Evolutionary conservation across 2,113 vertebrate genomes (phyloP), one percentile per base, ranked within the genome.

Genomic region (Pelusios castaneus): DNA sequence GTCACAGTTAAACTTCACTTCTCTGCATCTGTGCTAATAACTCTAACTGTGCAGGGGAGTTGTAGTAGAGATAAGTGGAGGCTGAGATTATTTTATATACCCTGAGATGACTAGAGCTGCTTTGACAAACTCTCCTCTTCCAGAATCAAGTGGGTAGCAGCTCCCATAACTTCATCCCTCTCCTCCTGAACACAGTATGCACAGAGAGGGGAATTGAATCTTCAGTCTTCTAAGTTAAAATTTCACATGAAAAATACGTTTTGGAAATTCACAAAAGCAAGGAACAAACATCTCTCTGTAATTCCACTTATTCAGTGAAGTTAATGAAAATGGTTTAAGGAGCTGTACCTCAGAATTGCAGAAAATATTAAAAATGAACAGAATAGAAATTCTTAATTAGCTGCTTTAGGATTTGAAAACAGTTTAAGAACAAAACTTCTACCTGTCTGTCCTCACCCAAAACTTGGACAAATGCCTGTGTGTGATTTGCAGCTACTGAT

Each of bases 41-140:
- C n/a, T n/a, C n/a, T 92, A 67, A 75, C 73, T 80, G 55, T 73
- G 83, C 94, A 91, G 96, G 93, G 94, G 81, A 60, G 29, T 34
- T 60, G 34, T 52, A 95, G 91, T 92, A 80, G 24, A 91, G 80
- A 34, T 60, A 80, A 95, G 79, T 83, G 91, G 84, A 89, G 86
- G 85, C 87, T 89, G 78, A 29, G 82, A 60, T 67, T 88, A 60
- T 89, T 92, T 93, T 93, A 38, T n/a, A 73, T 73, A 73, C n/a
- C 17, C 38, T 38, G 19, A n/a, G 34, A 16, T 67, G 63, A 67
- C 17, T 21, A 67, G 63, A n/a, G 16, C 34, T 8, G 63, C 63
- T 34, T 67, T 38, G 27, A 58, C 27, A 58, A 4, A 6, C 56
- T 56, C 55, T 14, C 55, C 38, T 75, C 25, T 54, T 91, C 54